Evolutionary conservation across 2,888 invertebrate genomes (phyloP), one percentile per base, ranked within the genome.

Genomic region (Lycophotia porphyrea): DNA sequence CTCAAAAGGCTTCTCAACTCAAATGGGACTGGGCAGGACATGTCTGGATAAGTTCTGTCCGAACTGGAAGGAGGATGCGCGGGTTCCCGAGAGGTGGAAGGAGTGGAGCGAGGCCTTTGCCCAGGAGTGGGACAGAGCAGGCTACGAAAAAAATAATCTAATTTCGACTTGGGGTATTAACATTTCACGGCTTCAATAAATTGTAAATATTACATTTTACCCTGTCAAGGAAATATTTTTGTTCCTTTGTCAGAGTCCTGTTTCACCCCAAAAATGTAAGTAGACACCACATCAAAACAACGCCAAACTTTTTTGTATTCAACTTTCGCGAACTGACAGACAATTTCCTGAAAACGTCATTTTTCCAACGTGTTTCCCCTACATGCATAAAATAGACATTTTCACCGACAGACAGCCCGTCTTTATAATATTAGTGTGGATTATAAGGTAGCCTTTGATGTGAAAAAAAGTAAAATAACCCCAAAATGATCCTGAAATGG

Each of bases 401-500:
- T 63, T 72, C 39, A 66, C 71, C 44, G 42, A 73, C 64, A 71
- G 44, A 74, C 55, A 73, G 36, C 47, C 44, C 58, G 55, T 81
- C 73, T 63, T 71, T 82, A 74, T 73, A 39, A 72, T 60, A 81
- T 69, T 61, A 80, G 24, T 61, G 55, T 74, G 24, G 61, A 44
- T 75, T 61, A 42, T 47, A 78, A 47, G 58, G 47, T 65, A 44
- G 44, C 63, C 44, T 87, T 84, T 81, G 82, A 84, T 75, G 74
- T 81, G 65, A n/a, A 67, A 68, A 70, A 68, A 74, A 67, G 68
- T 68, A 72, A 71, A 82, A 80, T 80, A 80, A 70, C 71, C 80
- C 71, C 27, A 63, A 85, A 84, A 76, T 78, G 69, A 85, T 84
- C 84, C 74, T 61, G 70, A 81, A 88, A 84, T 80, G 70, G 74